Base-by-base conservation (phyloP, 2,888 invertebrate genomes). In the Drosophila anceps region DNA sequence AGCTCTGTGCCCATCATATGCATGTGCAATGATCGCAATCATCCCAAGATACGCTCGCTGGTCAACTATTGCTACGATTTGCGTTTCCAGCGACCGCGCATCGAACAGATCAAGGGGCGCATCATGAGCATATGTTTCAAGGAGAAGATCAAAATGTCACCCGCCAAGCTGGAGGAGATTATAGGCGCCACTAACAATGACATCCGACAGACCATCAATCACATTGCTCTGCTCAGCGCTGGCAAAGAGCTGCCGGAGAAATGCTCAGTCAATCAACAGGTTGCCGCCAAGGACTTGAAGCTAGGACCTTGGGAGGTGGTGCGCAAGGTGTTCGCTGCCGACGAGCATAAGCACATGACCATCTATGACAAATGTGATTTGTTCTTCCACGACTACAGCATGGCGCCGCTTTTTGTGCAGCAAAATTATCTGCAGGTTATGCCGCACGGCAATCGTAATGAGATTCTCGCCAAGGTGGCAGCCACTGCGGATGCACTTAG, bases 11-110 rank as follows among this genome's bases (percentile, higher is more conserved):
- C 98, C 0, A 96, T 99, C 61, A 96, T 99, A 85, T 98, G 99
- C 93, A 99, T 99, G 95, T 99, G 99, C 93, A 99, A 99, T 92
- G 99, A 99, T 93, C 94, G 99, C 50, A 96, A 96, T 91, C 97
- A 97, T 92, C 96, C 95, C 69, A 99, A 99, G 94, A 98, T 99
- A 94, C 95, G 98, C 65, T 97, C 98, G 0, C 94, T 99, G 10
- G 95, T 96, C 57, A 98, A 98, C 93, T 96, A 99, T 92, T 98
- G 98, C 92, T 99, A 96, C 92, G 99, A 99, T 92, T 94, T 99
- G 64, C 93, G 96, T 60, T 99, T 99, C 93, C 94, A 94, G 79
- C 95, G 96, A 82, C 99, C 99, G 0, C 94, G 96, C 73, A 93
- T 97, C 1, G 97, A 98, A 84, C 98, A 98, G 93, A 98, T 99